Evolutionary conservation across 2,113 vertebrate genomes (phyloP), one percentile per base, ranked within the genome.

Genomic region (Tachuris rubrigastra): DNA sequence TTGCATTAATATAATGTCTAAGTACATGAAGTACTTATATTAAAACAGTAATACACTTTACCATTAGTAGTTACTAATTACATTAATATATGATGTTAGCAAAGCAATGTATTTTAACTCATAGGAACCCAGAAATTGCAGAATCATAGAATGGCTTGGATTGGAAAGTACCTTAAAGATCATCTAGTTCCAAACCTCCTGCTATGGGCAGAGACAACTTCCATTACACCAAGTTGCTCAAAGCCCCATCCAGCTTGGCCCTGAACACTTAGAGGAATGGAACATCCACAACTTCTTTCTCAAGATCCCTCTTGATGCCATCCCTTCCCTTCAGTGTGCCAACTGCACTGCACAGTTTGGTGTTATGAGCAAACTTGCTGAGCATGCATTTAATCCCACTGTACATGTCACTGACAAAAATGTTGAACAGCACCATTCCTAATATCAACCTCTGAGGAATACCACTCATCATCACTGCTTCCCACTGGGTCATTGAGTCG

Each of bases 181-280:
- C 10, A 27, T 19, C 0, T 4, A 27, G 25, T 76, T 76, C 12
- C 30, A 76, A 31, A 24, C 10, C 10, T 25, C 13, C 0, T 1
- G 10, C 39, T 17, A 14, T 17, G 44, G 52, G 18, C 55, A 28
- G 22, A 10, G 15, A 67, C 80, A 83, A 18, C 9, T 53, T 58
- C 21, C 37, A 23, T 27, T 44, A 44, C 42, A 44, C 42, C 15
- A 44, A 44, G 42, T 44, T 44, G 19, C 44, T 19, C 44, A 17
- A 44, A 44, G 44, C 44, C 25, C 17, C 14, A 42, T 42, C 25
- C 35, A 69, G 39, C n/a, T 23, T 67, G n/a, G 14, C 20, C 46
- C 39, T 82, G 20, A 75, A 55, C 17, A 19, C 17, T n/a, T n/a
- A 55, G 41, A 55, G 41, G 17, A 69, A 62, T 9, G 41, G 21